Evolutionary conservation across 2,113 vertebrate genomes (phyloP).

Genomic region (Gavia stellata): DNA sequence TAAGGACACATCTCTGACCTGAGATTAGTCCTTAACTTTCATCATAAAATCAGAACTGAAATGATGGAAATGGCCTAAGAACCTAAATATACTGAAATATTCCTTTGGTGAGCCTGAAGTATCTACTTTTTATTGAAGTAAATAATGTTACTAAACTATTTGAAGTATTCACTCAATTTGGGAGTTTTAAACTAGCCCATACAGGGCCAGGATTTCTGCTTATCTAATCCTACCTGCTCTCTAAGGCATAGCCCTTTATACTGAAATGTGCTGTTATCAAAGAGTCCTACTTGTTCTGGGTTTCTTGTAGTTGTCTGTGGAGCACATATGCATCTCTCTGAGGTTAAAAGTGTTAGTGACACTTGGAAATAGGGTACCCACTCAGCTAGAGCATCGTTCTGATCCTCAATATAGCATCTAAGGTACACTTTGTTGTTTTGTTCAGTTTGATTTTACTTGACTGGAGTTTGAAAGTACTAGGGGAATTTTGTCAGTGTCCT

Average conservation of each 20-base stretch:
- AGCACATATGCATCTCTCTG: neutral
- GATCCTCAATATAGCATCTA: neutral
- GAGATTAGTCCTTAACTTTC: neutral
- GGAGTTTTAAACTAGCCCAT: neutral
- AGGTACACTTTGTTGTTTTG: slow-evolving; percentile 23
- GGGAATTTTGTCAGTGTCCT: neutral
- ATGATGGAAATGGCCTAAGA: neutral
- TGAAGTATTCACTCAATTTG: neutral
- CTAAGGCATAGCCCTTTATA: neutral
- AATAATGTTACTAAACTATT: neutral
- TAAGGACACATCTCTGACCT: neutral
- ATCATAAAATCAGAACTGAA: neutral
- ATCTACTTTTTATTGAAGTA: neutral
- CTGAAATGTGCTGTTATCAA: neutral
- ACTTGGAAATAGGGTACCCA: neutral
- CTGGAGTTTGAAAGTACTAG: neutral
- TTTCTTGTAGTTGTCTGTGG: neutral
- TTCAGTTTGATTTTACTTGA: slow-evolving; percentile 25
- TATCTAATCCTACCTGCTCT: neutral
- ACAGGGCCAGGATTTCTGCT: neutral
- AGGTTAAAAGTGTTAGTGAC: neutral
- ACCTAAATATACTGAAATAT: neutral
- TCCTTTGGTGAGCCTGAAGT: neutral
- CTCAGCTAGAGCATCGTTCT: neutral
- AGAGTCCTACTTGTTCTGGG: neutral